A percentile compares a stretch with the other conserved stretches of the same genome.
Conservation (phyloP, 2,113 vertebrate genomes). For the Festucalex cinctus region DNA sequence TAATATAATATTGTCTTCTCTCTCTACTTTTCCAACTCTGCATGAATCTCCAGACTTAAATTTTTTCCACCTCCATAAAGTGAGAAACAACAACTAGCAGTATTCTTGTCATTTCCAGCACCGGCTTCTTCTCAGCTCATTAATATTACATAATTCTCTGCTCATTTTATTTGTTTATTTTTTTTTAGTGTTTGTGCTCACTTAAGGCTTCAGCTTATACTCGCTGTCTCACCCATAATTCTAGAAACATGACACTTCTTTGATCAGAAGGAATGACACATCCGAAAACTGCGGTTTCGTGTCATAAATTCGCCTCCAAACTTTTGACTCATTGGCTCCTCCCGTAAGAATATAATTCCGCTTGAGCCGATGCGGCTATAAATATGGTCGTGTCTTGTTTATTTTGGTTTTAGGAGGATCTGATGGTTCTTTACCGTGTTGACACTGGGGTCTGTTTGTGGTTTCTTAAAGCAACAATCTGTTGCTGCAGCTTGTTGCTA, state of each 20-base stretch:
- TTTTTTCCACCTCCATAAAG: background rate
- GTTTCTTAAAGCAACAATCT: background rate
- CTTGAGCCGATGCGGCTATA: background rate
- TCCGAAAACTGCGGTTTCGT: background rate
- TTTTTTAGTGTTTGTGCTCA: background rate
- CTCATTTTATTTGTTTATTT: background rate
- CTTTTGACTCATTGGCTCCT: background rate
- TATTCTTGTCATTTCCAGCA: conserved; percentile 9
- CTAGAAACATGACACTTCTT: background rate
- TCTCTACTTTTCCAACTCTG: background rate
- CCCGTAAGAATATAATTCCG: background rate
- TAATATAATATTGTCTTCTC: background rate
- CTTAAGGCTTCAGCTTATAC: background rate
- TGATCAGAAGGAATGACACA: background rate
- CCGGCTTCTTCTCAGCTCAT: background rate
- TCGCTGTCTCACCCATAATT: background rate
- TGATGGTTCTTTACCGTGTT: background rate
- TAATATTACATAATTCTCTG: background rate
- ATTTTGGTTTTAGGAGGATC: background rate
- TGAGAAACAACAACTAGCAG: background rate
- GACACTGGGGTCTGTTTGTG: background rate
- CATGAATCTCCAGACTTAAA: background rate
- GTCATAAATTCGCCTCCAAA: background rate
- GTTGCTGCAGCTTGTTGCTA: background rate
- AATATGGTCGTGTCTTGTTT: background rate